Conservation (phyloP, 1,140 invertebrate genomes). For the Papilio glaucus region DNA sequence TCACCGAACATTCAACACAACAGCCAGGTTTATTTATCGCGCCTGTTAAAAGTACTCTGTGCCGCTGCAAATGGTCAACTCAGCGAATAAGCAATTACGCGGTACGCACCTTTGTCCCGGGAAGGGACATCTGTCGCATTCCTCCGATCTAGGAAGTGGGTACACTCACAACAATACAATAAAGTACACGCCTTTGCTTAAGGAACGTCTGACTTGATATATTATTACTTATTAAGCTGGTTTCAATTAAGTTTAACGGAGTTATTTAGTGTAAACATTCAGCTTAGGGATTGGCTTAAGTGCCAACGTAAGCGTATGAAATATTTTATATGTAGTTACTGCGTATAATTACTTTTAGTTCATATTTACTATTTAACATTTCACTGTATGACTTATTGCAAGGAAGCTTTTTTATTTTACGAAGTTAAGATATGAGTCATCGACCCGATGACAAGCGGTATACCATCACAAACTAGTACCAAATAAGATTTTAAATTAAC, state of each 20-base stretch:
- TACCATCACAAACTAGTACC: too few relatives aligned
- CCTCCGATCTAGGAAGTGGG: conserved; percentile 35
- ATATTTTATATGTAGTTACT: background rate
- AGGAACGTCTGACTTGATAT: conserved; percentile 33
- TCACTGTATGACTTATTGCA: too few relatives aligned
- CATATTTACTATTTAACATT: too few relatives aligned
- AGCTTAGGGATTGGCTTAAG: background rate
- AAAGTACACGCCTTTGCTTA: conserved; percentile 36
- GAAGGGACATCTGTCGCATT: conserved; percentile 39
- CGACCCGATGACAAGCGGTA: too few relatives aligned
- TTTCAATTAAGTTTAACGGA: conserved; percentile 21
- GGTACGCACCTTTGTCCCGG: conserved; percentile 39
- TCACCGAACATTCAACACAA: conserved; percentile 32
- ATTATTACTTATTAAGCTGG: conserved; percentile 30
- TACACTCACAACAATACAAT: conserved; percentile 37
- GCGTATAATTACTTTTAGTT: too few relatives aligned
- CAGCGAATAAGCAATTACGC: conserved; percentile 38
- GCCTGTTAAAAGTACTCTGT: conserved; percentile 28
- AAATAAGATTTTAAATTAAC: too few relatives aligned
- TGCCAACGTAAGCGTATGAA: background rate
- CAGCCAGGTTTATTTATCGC: conserved; percentile 29
- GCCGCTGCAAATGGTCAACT: conserved; percentile 36
- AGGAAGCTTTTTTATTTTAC: too few relatives aligned
- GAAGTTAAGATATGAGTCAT: too few relatives aligned
- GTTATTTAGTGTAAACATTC: background rate